Evolutionary conservation across 2,888 invertebrate species (phyloP).

Genomic region (Drosophila dives): DNA sequence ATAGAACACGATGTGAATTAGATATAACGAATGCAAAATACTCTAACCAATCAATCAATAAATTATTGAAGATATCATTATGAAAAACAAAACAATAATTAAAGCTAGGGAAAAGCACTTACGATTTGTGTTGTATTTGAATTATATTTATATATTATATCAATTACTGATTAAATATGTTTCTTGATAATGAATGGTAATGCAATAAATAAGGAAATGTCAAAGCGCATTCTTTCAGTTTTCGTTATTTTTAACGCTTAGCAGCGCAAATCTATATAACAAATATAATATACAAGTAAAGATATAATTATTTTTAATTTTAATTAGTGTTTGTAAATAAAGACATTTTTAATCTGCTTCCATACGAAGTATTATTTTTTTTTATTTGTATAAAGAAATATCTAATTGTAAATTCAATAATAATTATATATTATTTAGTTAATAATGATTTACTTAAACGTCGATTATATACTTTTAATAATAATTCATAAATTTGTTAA

Average conservation of each 20-base stretch:
- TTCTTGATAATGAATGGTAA: background rate
- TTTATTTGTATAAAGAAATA: background rate
- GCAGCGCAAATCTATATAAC: no score
- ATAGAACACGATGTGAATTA: slow-evolving; percentile 21
- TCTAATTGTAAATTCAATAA: background rate
- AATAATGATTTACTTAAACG: background rate
- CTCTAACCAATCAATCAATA: slow-evolving; percentile 2
- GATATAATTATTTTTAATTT: background rate
- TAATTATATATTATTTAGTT: no score
- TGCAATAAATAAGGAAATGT: background rate
- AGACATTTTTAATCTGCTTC: background rate
- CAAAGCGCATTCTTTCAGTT: background rate
- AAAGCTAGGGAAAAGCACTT: background rate
- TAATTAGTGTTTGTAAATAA: background rate
- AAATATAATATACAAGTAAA: background rate
- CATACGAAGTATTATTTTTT: background rate
- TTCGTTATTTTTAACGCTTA: background rate
- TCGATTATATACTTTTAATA: background rate
- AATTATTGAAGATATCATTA: background rate
- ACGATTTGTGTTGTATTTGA: background rate
- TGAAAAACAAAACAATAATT: background rate
- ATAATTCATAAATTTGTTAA: background rate
- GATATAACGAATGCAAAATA: slow-evolving; percentile 1
- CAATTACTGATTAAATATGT: background rate
- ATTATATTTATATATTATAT: background rate